These are phyloP conservation scores for Nyctibius grandis DNA, from an alignment of 2,797 vertebrate genomes.

Conservation along the genomic window DNA sequence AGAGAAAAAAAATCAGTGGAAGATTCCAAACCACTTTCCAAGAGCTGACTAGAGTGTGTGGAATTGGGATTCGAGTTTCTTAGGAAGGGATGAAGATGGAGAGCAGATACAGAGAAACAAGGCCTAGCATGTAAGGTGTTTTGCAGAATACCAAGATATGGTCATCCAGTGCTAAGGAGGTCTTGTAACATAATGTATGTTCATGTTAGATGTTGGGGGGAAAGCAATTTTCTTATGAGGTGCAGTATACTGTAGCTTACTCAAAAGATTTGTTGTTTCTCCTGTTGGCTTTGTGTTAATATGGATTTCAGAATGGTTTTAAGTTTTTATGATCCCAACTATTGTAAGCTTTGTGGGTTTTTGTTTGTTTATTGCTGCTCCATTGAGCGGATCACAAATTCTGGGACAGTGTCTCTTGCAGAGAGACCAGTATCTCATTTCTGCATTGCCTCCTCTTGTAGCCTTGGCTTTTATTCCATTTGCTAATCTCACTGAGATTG, in stretches of 20 bases:
- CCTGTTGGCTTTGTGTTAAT: background rate
- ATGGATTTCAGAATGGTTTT: background rate
- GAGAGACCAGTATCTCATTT: constrained; percentile 30
- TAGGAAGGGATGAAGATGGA: background rate
- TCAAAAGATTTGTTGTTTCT: background rate
- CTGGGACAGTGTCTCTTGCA: background rate
- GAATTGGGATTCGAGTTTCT: background rate
- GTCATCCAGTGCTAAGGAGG: background rate
- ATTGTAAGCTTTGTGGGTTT: background rate
- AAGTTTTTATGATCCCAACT: background rate
- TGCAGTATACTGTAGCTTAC: background rate
- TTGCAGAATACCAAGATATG: background rate
- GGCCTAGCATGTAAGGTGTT: background rate
- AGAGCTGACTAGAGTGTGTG: background rate
- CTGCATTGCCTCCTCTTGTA: background rate
- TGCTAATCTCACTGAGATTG: background rate
- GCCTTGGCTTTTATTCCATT: background rate
- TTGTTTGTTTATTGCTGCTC: constrained; percentile 25
- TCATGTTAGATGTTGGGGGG: background rate
- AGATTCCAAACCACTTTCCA: background rate
- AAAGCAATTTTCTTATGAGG: background rate
- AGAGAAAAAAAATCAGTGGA: background rate
- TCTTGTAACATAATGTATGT: background rate
- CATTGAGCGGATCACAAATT: background rate
- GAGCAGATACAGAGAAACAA: background rate